Percentiles rank a stretch among this genome's conserved stretches.
Conservation (phyloP, 2,113 vertebrate species). For the Pongo pygmaeus region DNA sequence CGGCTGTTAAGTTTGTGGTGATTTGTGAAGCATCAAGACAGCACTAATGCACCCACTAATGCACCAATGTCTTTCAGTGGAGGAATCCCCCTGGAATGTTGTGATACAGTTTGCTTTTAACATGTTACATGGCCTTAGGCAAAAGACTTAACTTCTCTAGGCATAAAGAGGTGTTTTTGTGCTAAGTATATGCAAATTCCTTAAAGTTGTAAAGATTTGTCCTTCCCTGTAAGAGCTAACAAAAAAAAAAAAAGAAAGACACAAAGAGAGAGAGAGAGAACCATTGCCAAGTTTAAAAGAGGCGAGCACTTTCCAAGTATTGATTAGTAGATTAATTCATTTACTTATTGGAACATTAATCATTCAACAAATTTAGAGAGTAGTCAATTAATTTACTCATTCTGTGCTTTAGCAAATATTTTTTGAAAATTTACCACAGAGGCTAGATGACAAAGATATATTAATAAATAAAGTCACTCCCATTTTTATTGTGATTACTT, state of each 20-base stretch:
- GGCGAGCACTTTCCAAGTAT: neutral
- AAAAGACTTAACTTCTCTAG: constrained; percentile 2
- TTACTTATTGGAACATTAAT: neutral
- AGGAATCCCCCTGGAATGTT: neutral
- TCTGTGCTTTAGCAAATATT: neutral
- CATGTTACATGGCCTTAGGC: neutral
- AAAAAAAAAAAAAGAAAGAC: neutral
- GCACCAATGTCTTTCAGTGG: neutral
- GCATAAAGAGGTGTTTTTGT: neutral
- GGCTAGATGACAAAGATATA: neutral
- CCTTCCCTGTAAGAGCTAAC: neutral
- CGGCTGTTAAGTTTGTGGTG: neutral
- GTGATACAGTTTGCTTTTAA: neutral
- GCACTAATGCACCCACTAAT: neutral
- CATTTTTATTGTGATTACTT: neutral
- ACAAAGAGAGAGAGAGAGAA: neutral
- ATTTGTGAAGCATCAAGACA: neutral
- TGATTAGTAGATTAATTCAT: neutral
- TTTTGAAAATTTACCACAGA: neutral
- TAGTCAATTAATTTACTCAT: neutral
- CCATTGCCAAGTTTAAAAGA: neutral
- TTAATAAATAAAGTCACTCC: neutral
- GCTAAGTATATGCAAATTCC: neutral
- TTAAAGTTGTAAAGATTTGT: constrained; percentile 22
- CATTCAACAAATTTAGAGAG: neutral